phyloP scores from a whole-genome alignment of 2,888 invertebrate species.

The Amphimallon solstitiale region DNA sequence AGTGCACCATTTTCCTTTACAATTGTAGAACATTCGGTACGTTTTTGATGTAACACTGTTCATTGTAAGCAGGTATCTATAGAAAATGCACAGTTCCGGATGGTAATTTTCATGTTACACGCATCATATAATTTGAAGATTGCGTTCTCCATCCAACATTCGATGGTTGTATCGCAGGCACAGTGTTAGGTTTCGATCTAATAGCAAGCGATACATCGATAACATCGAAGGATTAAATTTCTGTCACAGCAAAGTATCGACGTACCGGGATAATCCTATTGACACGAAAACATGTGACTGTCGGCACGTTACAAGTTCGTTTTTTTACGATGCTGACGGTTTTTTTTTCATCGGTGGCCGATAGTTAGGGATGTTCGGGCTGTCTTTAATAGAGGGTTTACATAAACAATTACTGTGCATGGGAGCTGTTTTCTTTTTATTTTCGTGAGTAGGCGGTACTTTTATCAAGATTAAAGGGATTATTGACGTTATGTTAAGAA shows the following conservation, averaged over 20 bases:
- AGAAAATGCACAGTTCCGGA: conserved; percentile 18
- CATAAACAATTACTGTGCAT: conserved; percentile 36
- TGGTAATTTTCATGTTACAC: conserved; percentile 47
- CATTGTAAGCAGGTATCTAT: conserved; percentile 11
- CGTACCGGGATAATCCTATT: conserved; percentile 56
- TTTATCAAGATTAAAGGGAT: conserved; percentile 44
- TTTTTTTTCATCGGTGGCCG: conserved; percentile 38
- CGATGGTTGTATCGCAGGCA: conserved; percentile 2
- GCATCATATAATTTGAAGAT: conserved; percentile 44
- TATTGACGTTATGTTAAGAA: conserved; percentile 42
- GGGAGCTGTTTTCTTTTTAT: conserved; percentile 38
- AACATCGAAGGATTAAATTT: conserved; percentile 38
- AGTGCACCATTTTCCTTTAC: conserved; percentile 27
- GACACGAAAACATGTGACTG: conserved; percentile 53
- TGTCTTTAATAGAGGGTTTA: conserved; percentile 39
- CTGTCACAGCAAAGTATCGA: conserved; percentile 41
- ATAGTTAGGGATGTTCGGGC: conserved; percentile 36
- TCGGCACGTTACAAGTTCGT: conserved; percentile 48
- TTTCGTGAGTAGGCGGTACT: conserved; percentile 40
- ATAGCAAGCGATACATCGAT: conserved; percentile 17
- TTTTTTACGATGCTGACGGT: conserved; percentile 39
- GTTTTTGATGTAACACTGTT: conserved; percentile 9
- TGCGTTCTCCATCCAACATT: conserved; percentile 4
- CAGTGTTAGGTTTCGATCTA: conserved; percentile 15
- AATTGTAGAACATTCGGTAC: conserved; percentile 26